These are phyloP conservation scores for Fragum whitleyi DNA, from an alignment of 2,888 invertebrate species.

Conservation along the genomic window DNA sequence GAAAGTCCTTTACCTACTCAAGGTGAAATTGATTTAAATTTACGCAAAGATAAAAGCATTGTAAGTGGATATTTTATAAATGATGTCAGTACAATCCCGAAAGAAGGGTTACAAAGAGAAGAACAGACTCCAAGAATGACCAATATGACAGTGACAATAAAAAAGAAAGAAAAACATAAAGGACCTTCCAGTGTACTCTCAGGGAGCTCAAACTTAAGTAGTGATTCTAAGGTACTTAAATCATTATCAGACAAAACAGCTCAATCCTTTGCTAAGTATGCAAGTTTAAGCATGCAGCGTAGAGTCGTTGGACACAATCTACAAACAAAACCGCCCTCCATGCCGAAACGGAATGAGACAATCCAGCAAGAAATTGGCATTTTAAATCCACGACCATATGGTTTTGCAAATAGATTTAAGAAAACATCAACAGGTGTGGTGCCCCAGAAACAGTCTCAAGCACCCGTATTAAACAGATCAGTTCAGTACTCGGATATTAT, in stretches of 20 bases:
- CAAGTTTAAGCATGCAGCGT: slow-evolving; percentile 40
- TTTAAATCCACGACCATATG: slow-evolving; percentile 67
- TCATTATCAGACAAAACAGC: slow-evolving; percentile 47
- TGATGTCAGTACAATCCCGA: not conserved
- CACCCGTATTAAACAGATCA: slow-evolving; percentile 50
- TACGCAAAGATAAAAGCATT: slow-evolving; percentile 21
- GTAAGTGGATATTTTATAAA: slow-evolving; percentile 53
- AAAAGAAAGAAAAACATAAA: not conserved
- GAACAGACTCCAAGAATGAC: not conserved
- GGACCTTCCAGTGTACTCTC: not conserved
- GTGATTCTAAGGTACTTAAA: slow-evolving; percentile 44
- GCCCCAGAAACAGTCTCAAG: slow-evolving; percentile 51
- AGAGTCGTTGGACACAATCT: slow-evolving; percentile 21
- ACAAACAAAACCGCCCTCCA: slow-evolving; percentile 32
- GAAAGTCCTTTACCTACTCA: not conserved
- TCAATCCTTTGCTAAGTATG: slow-evolving; percentile 55
- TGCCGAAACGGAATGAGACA: slow-evolving; percentile 26
- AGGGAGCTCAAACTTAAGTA: slow-evolving; percentile 19
- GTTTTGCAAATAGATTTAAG: slow-evolving; percentile 50
- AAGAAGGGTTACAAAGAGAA: slow-evolving; percentile 22
- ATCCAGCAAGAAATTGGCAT: slow-evolving; percentile 42
- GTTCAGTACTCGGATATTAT: slow-evolving; percentile 41
- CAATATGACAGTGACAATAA: not conserved
- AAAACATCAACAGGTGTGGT: slow-evolving; percentile 48
- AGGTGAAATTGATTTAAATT: not conserved